These are phyloP conservation scores for Brachylomia viminalis DNA, from an alignment of 2,888 invertebrate species.

Conservation along the genomic window DNA sequence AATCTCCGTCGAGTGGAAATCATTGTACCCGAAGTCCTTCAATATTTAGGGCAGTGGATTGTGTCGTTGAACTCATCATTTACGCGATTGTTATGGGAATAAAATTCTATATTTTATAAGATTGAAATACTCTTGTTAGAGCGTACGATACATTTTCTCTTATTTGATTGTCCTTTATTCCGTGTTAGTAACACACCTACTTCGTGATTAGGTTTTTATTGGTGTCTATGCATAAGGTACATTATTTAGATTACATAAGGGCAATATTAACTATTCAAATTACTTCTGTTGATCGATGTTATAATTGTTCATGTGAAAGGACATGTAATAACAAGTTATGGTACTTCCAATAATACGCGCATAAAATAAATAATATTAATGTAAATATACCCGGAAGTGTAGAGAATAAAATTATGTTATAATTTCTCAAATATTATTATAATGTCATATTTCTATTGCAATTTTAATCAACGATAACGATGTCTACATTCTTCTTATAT, in stretches of 20 bases:
- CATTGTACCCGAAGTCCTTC: constrained; percentile 13
- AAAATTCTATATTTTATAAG: not conserved
- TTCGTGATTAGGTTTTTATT: not conserved
- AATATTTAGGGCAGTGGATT: constrained; percentile 8
- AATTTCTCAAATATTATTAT: constrained; percentile 34
- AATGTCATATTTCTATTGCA: constrained; percentile 23
- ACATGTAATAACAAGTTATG: constrained; percentile 29
- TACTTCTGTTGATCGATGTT: constrained; percentile 24
- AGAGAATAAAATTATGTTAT: constrained; percentile 25
- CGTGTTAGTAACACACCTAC: too few relatives aligned
- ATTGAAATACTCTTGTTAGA: not conserved
- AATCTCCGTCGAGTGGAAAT: constrained; percentile 67
- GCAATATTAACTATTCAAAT: constrained; percentile 26
- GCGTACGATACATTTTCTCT: not conserved
- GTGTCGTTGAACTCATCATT: not conserved
- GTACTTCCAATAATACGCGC: constrained; percentile 39
- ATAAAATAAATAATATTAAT: constrained; percentile 36
- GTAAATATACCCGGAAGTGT: constrained; percentile 48
- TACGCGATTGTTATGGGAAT: not conserved
- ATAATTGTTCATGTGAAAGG: constrained; percentile 1
- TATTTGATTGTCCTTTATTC: not conserved
- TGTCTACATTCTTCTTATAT: constrained; percentile 21
- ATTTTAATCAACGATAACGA: constrained; percentile 17
- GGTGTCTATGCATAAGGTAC: not conserved
- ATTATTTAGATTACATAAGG: constrained; percentile 6